Evolutionary conservation across 2,888 invertebrate species (phyloP).

Genomic region (Phaonia tiefii): DNA sequence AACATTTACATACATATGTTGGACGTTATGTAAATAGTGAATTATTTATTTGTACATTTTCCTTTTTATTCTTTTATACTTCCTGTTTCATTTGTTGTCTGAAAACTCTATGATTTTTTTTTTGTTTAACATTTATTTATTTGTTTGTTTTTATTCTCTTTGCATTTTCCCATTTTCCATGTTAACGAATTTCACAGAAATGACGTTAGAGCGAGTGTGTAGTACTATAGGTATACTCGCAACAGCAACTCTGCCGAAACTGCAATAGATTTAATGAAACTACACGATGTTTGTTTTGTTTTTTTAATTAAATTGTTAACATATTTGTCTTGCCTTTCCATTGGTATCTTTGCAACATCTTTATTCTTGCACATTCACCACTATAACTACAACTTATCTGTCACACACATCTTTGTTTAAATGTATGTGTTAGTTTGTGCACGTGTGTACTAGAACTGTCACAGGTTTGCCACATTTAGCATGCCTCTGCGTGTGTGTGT

Average conservation of each 20-base stretch:
- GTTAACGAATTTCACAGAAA: background rate
- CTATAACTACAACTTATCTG: background rate
- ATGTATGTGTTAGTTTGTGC: background rate
- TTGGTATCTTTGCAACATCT: background rate
- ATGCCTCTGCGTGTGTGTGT: background rate
- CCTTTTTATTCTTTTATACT: slow-evolving; percentile 3
- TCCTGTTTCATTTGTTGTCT: slow-evolving; percentile 36
- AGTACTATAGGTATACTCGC: too few species aligned
- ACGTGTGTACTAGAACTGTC: background rate
- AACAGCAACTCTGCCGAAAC: too few species aligned
- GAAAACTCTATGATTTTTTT: too few species aligned
- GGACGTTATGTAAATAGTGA: too few species aligned
- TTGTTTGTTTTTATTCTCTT: background rate
- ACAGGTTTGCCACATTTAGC: background rate
- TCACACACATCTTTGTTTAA: background rate
- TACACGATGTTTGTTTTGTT: too few species aligned
- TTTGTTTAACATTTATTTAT: slow-evolving; percentile 37
- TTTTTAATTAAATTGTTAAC: background rate
- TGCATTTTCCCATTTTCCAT: background rate
- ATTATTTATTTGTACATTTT: slow-evolving; percentile 8
- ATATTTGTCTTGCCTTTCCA: background rate
- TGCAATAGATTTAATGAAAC: too few species aligned
- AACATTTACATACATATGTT: background rate
- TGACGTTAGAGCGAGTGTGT: too few species aligned
- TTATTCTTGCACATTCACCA: background rate